Base-by-base conservation (phyloP, 2,888 invertebrate species). In the Drosophila macrospina region DNA sequence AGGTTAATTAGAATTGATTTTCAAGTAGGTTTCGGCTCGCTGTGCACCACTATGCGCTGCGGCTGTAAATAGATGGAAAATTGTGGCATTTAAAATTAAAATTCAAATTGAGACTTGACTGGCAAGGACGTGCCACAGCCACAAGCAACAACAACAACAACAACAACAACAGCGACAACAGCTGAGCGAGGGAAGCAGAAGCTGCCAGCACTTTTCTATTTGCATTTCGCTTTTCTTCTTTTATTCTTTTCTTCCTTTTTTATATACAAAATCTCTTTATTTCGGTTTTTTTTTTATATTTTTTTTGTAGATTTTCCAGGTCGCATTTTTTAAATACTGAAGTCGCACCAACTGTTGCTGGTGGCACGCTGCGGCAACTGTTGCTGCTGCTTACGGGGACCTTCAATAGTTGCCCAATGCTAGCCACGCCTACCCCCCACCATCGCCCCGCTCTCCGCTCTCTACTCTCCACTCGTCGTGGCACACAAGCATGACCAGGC, bases 11-110 rank as follows among this genome's bases (percentile, higher is more conserved):
- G 4, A 8, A 8, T 11, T 11, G 16, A 36, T 34, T 41, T 51
- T 55, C 37, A 11, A 3, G 10, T 20, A 4, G 42, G 37, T 36
- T 48, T 32, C 11, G 1, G 0, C 16, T 0, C 8, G 20, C 20
- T 48, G 28, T 3, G 34, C 32, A 15, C 55, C 51, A 59, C 44
- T 10, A 32, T 39, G 26, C 45, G 37, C 37, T n/a, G 10, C 41
- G 44, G 42, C 69, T 62, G 63, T 76, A 75, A 86, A 75, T 81
- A 84, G 85, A 78, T 78, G 84, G 82, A 81, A 88, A 88, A 88
- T 85, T 76, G 84, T 82, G 83, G 87, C 89, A 88, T 85, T 85
- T 88, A 75, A 86, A 86, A 88, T 84, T 88, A 87, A 85, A 85
- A 85, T 88, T 88, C 79, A 88, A 88, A 85, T 88, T 84, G 83